Percentiles rank a stretch among this genome's conserved stretches.
phyloP scores from a whole-genome alignment of 2,797 vertebrate genomes.

The Coregonus sp. region DNA sequence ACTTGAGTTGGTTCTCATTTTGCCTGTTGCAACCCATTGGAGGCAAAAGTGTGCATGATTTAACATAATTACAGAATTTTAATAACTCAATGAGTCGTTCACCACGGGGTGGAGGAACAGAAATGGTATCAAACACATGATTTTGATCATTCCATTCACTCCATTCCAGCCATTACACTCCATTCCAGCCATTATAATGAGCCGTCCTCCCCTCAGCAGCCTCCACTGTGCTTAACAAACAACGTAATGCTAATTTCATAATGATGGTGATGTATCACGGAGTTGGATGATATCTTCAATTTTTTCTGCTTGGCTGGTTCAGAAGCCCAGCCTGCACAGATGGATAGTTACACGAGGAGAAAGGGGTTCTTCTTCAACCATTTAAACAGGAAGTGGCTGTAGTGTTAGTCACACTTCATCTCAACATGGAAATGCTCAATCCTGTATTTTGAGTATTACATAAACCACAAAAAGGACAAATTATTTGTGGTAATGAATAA shows the following conservation, averaged over 20 bases:
- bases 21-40: neutral
- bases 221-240: too few relatives aligned
- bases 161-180: too few relatives aligned
- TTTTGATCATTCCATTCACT: too few relatives aligned
- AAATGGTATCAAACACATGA: neutral
- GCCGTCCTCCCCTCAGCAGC: too few relatives aligned
- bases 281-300: neutral
- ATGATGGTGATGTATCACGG: neutral
- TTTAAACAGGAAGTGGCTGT: conserved; percentile 30
- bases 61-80: neutral
- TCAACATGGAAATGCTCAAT: neutral
- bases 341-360: conserved; percentile 9
- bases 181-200: too few relatives aligned
- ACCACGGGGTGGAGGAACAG: neutral
- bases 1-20: neutral
- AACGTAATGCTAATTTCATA: neutral
- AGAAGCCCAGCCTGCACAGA: neutral
- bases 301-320: conserved; percentile 18
- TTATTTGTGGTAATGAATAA: neutral
- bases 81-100: neutral
- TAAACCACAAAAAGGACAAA: neutral
- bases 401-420: conserved; percentile 26
- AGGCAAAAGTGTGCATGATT: neutral
- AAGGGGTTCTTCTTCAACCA: conserved; percentile 14
- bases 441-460: neutral